phyloP scores from a whole-genome alignment of 2,888 invertebrate species.

The Lepidochrysops patricia region DNA sequence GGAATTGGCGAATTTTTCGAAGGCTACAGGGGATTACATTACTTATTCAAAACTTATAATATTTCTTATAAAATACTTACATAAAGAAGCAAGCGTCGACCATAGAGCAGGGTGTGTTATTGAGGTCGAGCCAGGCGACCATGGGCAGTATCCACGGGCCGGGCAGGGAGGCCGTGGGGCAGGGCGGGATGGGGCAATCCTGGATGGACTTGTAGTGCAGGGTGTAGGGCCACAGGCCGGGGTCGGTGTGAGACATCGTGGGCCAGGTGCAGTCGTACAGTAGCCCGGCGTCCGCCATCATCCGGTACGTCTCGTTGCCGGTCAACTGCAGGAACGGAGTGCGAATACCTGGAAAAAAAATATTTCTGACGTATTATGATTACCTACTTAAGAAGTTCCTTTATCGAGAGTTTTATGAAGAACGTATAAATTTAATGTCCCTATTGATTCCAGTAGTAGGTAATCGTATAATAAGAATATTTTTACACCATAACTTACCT shows the following conservation, averaged over 20 bases:
- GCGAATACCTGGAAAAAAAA: conserved; percentile 63
- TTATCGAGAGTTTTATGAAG: too few relatives aligned
- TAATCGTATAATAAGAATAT: too few relatives aligned
- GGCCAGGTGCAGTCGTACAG: conserved; percentile 79
- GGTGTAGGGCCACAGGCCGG: conserved; percentile 80
- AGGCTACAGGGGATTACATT: too few relatives aligned
- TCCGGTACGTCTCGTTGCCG: conserved; percentile 74
- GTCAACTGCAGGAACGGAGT: conserved; percentile 73
- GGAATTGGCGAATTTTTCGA: too few relatives aligned
- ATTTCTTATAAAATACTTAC: conserved; percentile 58
- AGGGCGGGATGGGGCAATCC: conserved; percentile 71
- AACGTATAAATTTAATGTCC: too few relatives aligned
- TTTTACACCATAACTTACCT: too few relatives aligned
- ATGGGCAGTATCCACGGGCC: conserved; percentile 81
- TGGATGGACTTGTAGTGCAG: conserved; percentile 74
- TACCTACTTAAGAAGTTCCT: too few relatives aligned
- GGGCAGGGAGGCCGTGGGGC: conserved; percentile 73
- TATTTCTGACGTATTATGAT: too few relatives aligned
- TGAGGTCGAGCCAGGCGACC: conserved; percentile 65
- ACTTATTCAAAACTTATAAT: too few relatives aligned
- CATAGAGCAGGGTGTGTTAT: conserved; percentile 69
- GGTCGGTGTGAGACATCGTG: conserved; percentile 45
- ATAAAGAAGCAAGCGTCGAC: conserved; percentile 65
- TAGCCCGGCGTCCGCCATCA: conserved; percentile 65
- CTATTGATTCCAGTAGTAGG: too few relatives aligned